These are phyloP conservation scores for Chironex yamaguchii DNA, from an alignment of 30 jellyfish, hydroid and myxozoan species.

Conservation along the genomic window DNA sequence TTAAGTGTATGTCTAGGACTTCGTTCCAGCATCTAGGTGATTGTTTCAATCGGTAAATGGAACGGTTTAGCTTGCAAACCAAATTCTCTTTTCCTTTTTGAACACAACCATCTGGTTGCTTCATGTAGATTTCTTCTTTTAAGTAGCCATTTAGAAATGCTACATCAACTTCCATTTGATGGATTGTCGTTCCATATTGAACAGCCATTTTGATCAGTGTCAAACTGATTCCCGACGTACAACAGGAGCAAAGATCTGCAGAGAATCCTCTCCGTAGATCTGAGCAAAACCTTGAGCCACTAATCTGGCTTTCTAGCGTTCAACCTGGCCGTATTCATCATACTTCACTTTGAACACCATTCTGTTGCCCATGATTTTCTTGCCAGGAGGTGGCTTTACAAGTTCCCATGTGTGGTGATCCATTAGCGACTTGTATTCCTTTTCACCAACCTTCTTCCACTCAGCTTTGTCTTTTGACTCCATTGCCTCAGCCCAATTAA, in stretches of 20 bases:
- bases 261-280: slow-evolving; percentile 9
- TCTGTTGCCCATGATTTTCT: slow-evolving; percentile 3
- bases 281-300: slow-evolving; percentile 19
- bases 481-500: background rate
- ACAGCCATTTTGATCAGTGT: slow-evolving; percentile 59
- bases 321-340: background rate
- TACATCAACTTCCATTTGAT: slow-evolving; percentile 57
- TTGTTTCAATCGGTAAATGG: slow-evolving; percentile 37
- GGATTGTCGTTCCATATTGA: slow-evolving; percentile 6
- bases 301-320: background rate
- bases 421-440: slow-evolving; percentile 14
- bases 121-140: slow-evolving; percentile 59
- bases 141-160: slow-evolving; percentile 73
- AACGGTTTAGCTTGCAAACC: slow-evolving; percentile 57
- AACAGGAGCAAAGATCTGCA: slow-evolving; percentile 50
- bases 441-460: background rate
- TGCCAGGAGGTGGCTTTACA: background rate
- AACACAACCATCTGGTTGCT: slow-evolving; percentile 75
- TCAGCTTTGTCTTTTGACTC: background rate
- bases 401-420: slow-evolving; percentile 3
- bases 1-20: slow-evolving; percentile 31
- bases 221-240: slow-evolving; percentile 63
- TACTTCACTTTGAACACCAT: slow-evolving; percentile 14
- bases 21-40: slow-evolving; percentile 67
- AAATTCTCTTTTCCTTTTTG: slow-evolving; percentile 44